Evolutionary conservation across 2,888 invertebrate genomes (phyloP).

Genomic region (Clitarchus hookeri): DNA sequence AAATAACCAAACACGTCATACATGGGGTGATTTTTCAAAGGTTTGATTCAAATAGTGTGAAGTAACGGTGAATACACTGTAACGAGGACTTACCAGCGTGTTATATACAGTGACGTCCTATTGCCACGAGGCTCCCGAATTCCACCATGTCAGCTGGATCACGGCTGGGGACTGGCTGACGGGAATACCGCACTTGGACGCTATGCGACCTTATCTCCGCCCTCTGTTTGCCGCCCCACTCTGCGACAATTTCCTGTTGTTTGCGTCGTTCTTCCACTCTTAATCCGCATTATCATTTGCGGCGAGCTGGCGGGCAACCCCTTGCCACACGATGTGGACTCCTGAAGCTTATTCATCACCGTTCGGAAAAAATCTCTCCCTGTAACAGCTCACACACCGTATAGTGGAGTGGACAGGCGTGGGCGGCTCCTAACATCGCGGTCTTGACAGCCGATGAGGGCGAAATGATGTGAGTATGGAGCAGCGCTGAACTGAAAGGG

Average conservation of each 20-base stretch:
- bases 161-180: background rate
- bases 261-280: background rate
- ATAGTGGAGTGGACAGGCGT: no score
- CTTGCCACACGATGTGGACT: background rate
- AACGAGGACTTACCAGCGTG: background rate
- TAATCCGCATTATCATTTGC: background rate
- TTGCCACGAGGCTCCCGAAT: background rate
- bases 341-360: no score
- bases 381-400: no score
- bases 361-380: no score
- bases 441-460: no score
- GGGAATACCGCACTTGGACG: background rate
- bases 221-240: slow-evolving; percentile 14
- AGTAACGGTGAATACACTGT: no score
- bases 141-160: background rate
- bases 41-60: no score
- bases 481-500: no score
- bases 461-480: no score
- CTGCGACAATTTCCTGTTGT: background rate
- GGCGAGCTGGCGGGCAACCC: background rate
- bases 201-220: background rate
- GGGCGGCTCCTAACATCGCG: no score
- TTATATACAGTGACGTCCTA: background rate
- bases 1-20: no score
- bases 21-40: no score